Conservation (phyloP, 2,888 invertebrate genomes). For the Crossocerus cetratus region DNA sequence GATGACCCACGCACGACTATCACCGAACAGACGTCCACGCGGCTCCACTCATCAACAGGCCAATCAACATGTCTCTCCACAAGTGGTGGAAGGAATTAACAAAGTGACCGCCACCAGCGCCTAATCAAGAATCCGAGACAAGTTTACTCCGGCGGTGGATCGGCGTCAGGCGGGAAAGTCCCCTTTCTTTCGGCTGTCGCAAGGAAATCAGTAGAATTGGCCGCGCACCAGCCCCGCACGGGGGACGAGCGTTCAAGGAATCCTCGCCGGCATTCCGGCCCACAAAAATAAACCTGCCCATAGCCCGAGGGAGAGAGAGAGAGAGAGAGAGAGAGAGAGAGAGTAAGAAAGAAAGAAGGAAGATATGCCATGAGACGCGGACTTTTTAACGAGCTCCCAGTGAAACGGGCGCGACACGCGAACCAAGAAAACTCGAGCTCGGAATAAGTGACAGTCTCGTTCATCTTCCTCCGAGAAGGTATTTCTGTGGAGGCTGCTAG, state of each 20-base stretch:
- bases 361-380: background rate
- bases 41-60: background rate
- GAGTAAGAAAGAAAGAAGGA: background rate
- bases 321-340: background rate
- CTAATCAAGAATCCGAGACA: background rate
- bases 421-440: constrained; percentile 13
- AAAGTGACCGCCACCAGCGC: too few species aligned
- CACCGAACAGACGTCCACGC: background rate
- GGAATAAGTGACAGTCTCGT: constrained; percentile 19
- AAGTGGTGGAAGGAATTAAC: constrained; percentile 26
- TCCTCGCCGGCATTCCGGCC: constrained; percentile 49
- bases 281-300: constrained; percentile 50
- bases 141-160: constrained; percentile 4
- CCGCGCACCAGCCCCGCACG: constrained; percentile 39
- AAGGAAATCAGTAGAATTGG: constrained; percentile 51
- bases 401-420: constrained; percentile 26
- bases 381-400: constrained; percentile 49
- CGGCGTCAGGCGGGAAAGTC: constrained; percentile 13
- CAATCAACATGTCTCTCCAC: background rate
- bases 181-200: constrained; percentile 32
- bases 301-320: background rate
- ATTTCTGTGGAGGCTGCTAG: background rate
- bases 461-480: background rate
- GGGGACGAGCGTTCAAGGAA: constrained; percentile 41
- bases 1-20: background rate